These are phyloP conservation scores for Edolisoma coerulescens DNA, from an alignment of 2,113 vertebrate genomes.

Conservation along the genomic window DNA sequence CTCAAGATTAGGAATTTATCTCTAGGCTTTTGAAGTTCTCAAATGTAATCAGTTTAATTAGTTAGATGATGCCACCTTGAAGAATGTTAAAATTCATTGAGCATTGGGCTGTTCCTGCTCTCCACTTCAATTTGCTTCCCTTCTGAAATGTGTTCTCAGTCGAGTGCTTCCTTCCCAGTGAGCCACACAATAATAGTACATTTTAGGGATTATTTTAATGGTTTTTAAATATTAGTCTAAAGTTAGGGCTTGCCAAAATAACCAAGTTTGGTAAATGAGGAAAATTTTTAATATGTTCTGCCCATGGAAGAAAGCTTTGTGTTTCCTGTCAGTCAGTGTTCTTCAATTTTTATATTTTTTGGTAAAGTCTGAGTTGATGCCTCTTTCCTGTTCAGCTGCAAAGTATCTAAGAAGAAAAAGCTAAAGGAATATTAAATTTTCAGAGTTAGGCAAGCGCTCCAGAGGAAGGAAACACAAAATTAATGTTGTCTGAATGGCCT, in stretches of 20 bases:
- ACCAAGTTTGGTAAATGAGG: neutral
- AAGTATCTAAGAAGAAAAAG: neutral
- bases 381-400: neutral
- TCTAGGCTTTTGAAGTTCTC: slow-evolving; percentile 6
- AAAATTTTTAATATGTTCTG: neutral
- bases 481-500: neutral
- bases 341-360: neutral
- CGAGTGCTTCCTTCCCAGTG: neutral
- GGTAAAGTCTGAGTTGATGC: neutral
- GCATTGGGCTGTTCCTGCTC: neutral
- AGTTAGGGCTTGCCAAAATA: neutral
- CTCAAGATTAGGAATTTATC: slow-evolving; percentile 56
- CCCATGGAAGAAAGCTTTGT: neutral
- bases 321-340: neutral
- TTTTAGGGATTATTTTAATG: neutral
- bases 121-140: neutral
- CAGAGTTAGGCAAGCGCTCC: neutral
- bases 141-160: neutral
- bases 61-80: slow-evolving; percentile 37
- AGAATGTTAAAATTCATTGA: slow-evolving; percentile 38
- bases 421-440: neutral
- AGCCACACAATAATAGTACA: neutral
- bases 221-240: neutral
- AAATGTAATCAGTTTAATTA: slow-evolving; percentile 60
- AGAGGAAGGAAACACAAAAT: neutral